These are phyloP conservation scores for Nematostella vectensis DNA, from an alignment of 92 coral and sea anemone species.

Conservation along the genomic window DNA sequence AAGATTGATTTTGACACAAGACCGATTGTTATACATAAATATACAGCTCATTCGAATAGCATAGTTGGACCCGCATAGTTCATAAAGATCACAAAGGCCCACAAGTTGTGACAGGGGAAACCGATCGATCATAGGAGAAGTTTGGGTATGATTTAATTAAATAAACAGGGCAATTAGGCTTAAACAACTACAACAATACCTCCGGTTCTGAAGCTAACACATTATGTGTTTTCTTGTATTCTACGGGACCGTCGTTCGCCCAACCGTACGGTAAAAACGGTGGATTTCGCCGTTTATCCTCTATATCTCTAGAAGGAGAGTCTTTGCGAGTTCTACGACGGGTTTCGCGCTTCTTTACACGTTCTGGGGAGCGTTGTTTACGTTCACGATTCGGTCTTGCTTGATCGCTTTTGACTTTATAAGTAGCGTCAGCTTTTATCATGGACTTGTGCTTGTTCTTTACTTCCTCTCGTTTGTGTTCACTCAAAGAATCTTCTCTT, in stretches of 20 bases:
- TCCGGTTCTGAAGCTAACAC: slow-evolving; percentile 72
- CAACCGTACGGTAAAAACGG: slow-evolving; percentile 93
- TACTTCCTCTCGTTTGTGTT: slow-evolving; percentile 1
- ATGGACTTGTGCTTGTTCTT: neutral
- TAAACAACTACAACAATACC: slow-evolving; percentile 19
- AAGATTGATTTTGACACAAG: too few species aligned
- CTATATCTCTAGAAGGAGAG: slow-evolving; percentile 5
- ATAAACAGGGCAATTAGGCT: neutral
- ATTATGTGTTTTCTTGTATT: slow-evolving; percentile 80
- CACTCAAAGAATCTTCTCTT: neutral
- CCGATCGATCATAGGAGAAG: too few species aligned
- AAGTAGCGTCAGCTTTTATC: slow-evolving; percentile 1
- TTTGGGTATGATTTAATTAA: too few species aligned
- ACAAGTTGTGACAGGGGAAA: too few species aligned
- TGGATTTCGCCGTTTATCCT: slow-evolving; percentile 27
- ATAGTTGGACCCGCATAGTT: too few species aligned
- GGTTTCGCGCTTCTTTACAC: slow-evolving; percentile 11
- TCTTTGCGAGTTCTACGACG: slow-evolving; percentile 23
- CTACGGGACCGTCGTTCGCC: slow-evolving; percentile 92
- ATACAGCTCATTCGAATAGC: too few species aligned
- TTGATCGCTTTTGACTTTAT: neutral
- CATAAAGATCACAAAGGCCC: too few species aligned
- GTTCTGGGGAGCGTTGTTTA: slow-evolving; percentile 10
- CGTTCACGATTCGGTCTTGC: slow-evolving; percentile 3
- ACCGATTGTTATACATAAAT: too few species aligned